Evolutionary conservation across 2,888 invertebrate species (phyloP), one percentile per base, ranked within the genome.

Genomic region (Tridacna crocea): DNA sequence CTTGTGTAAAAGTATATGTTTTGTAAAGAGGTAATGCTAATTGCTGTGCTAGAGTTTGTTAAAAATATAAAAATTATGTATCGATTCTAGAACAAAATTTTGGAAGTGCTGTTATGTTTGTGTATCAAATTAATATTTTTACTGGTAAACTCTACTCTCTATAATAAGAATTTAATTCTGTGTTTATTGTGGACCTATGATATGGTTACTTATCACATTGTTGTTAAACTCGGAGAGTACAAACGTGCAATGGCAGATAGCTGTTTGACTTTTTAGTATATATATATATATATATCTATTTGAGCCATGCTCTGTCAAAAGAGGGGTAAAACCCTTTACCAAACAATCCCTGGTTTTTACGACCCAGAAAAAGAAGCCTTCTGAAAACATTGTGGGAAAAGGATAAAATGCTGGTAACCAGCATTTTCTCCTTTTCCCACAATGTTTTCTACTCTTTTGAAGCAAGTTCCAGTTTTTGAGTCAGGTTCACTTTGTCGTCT

Each of bases 341-440:
- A n/a, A n/a, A n/a, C n/a, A n/a, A n/a, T n/a, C n/a, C n/a, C n/a
- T n/a, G n/a, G n/a, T n/a, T n/a, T n/a, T n/a, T n/a, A n/a, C n/a
- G n/a, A n/a, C n/a, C n/a, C n/a, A n/a, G n/a, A n/a, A n/a, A n/a
- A n/a, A n/a, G n/a, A n/a, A n/a, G n/a, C n/a, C n/a, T n/a, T n/a
- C n/a, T n/a, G n/a, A n/a, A n/a, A n/a, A 65, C 24, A 26, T 24
- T 65, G 10, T 65, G 27, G 27, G 8, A 65, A 65, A 65, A 65
- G 26, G 26, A 65, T 24, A 65, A 65, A 65, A 26, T 65, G 65
- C 65, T 65, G 26, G 26, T 26, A 27, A 65, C 26, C 26, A 65
- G 65, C 65, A 65, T 26, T 65, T 65, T 65, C 36, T 12, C 27
- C 65, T 65, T 65, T 65, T 65, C 12, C 36, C 36, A 27, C 22